Conservation (phyloP, 2,797 vertebrate genomes). For the Leptatherina wallacei region DNA sequence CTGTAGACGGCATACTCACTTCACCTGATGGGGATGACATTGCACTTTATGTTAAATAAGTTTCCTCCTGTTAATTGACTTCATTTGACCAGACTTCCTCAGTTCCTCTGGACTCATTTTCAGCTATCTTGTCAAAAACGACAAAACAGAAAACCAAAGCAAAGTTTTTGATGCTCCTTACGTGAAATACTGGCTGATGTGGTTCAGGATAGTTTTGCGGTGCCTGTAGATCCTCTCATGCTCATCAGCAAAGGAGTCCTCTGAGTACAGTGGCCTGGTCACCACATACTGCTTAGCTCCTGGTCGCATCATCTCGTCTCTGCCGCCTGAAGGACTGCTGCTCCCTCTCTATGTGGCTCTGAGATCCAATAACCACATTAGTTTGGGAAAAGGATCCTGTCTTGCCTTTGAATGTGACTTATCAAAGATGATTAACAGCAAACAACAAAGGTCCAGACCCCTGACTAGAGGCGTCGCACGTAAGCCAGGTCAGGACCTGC, state of each 20-base stretch:
- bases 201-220: constrained; percentile 86
- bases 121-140: neutral
- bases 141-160: neutral
- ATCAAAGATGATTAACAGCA: constrained; percentile 54
- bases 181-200: constrained; percentile 86
- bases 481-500: constrained; percentile 40
- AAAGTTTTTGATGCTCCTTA: constrained; percentile 75
- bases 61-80: neutral
- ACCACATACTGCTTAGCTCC: constrained; percentile 87
- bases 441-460: constrained; percentile 68
- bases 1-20: neutral
- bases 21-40: neutral
- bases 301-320: constrained; percentile 81
- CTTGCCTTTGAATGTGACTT: constrained; percentile 64
- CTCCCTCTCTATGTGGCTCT: constrained; percentile 54
- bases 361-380: constrained; percentile 60
- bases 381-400: constrained; percentile 45
- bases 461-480: constrained; percentile 21
- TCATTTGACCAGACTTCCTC: neutral
- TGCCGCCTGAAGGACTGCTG: constrained; percentile 36
- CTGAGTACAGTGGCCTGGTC: constrained; percentile 89
- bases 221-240: constrained; percentile 86
- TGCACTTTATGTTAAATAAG: neutral
- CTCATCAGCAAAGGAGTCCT: constrained; percentile 85
- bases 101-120: neutral